Percentiles rank a stretch among this genome's conserved stretches.
phyloP scores from a whole-genome alignment of 2,888 invertebrate species.

The Leucoma salicis region DNA sequence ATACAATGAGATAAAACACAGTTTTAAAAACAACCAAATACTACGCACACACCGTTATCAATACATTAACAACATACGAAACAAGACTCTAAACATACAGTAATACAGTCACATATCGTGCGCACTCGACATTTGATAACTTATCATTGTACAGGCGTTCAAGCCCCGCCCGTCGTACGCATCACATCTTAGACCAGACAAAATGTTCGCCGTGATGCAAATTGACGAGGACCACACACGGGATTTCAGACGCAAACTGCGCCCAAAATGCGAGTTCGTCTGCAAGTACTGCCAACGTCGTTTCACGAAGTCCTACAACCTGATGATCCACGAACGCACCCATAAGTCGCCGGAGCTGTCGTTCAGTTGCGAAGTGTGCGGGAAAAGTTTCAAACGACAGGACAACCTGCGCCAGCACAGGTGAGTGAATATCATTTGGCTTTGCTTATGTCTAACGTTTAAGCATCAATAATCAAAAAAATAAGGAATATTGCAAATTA shows the following conservation, averaged over 20 bases:
- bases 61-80: slow-evolving; percentile 33
- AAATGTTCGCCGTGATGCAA: slow-evolving; percentile 95
- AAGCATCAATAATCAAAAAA: too few species aligned
- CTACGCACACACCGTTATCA: slow-evolving; percentile 38
- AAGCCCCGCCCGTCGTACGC: slow-evolving; percentile 77
- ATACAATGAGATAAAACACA: slow-evolving; percentile 20
- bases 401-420: slow-evolving; percentile 97
- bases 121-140: slow-evolving; percentile 65
- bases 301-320: slow-evolving; percentile 99
- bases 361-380: slow-evolving; percentile 98
- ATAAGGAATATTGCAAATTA: too few species aligned
- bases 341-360: slow-evolving; percentile 98
- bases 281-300: slow-evolving; percentile 98
- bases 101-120: slow-evolving; percentile 45
- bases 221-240: slow-evolving; percentile 93
- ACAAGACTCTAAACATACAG: slow-evolving; percentile 38
- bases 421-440: slow-evolving; percentile 71
- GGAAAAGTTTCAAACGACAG: slow-evolving; percentile 98
- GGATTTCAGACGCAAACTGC: slow-evolving; percentile 93
- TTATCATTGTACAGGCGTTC: slow-evolving; percentile 72
- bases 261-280: slow-evolving; percentile 98
- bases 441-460: not conserved
- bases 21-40: slow-evolving; percentile 33
- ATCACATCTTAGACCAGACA: slow-evolving; percentile 80
- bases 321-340: slow-evolving; percentile 98